Conservation (phyloP, 2,888 invertebrate genomes). For the Chorisops tibialis region DNA sequence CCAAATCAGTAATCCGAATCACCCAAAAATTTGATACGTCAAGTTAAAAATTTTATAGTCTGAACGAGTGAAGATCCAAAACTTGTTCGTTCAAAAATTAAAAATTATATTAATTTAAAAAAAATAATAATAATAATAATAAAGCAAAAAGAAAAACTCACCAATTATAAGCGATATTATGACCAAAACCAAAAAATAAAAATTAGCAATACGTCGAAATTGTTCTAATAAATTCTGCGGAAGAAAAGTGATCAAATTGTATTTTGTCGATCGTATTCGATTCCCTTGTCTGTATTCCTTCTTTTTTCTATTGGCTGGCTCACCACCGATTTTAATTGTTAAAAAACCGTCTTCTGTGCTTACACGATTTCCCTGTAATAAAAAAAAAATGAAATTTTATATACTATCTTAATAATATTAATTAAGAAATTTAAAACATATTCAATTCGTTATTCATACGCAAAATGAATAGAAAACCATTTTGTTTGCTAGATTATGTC, state of each 20-base stretch:
- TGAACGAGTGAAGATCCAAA: too few species aligned
- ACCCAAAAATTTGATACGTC: too few species aligned
- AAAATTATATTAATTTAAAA: too few species aligned
- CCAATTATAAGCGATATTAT: constrained; percentile 65
- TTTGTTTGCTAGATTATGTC: too few species aligned
- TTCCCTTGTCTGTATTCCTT: constrained; percentile 46
- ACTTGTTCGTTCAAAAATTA: too few species aligned
- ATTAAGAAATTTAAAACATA: too few species aligned
- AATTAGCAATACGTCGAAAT: constrained; percentile 78
- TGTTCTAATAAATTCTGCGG: constrained; percentile 81
- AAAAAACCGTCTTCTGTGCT: constrained; percentile 59
- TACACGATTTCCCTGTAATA: constrained; percentile 58
- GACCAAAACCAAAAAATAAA: constrained; percentile 75
- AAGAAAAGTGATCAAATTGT: constrained; percentile 72
- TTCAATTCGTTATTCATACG: too few species aligned
- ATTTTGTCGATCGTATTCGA: constrained; percentile 66
- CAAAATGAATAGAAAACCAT: too few species aligned
- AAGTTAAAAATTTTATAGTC: too few species aligned
- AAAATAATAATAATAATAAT: too few species aligned
- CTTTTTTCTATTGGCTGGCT: constrained; percentile 47
- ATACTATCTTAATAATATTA: background rate
- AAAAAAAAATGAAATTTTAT: constrained; percentile 24
- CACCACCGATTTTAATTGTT: constrained; percentile 59
- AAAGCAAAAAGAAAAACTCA: constrained; percentile 44
- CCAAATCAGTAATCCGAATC: too few species aligned